These are phyloP conservation scores for Elgonia sp. DNA, from an alignment of 2,888 invertebrate genomes.

Conservation along the genomic window DNA sequence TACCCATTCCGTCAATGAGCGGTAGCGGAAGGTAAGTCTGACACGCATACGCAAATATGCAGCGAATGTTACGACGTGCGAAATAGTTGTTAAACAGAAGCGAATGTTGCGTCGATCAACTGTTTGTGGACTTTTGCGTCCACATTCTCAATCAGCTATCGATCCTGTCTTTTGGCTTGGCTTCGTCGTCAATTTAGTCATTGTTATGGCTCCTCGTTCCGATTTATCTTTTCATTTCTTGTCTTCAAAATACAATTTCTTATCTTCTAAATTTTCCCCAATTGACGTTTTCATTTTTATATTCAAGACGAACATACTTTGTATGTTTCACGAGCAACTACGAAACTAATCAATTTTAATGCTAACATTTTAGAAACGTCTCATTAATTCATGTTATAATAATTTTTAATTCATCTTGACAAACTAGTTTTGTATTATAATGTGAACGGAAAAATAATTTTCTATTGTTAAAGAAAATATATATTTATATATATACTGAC, in stretches of 20 bases:
- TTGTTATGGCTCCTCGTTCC: background rate
- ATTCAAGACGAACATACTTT: too few relatives aligned
- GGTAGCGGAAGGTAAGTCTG: slow-evolving; percentile 85
- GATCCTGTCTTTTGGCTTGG: slow-evolving; percentile 6
- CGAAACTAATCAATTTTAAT: too few relatives aligned
- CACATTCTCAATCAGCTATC: slow-evolving; percentile 30
- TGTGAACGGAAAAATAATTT: too few relatives aligned
- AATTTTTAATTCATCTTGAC: too few relatives aligned
- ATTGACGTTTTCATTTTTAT: too few relatives aligned
- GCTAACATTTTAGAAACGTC: too few relatives aligned
- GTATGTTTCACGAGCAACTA: too few relatives aligned
- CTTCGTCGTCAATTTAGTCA: slow-evolving; percentile 17
- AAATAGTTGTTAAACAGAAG: slow-evolving; percentile 79
- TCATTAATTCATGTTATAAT: too few relatives aligned
- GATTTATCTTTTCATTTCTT: background rate
- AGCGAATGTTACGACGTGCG: slow-evolving; percentile 61
- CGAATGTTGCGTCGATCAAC: slow-evolving; percentile 30
- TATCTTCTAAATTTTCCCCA: too few relatives aligned
- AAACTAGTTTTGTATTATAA: too few relatives aligned
- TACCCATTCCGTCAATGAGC: slow-evolving; percentile 83
- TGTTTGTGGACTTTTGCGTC: slow-evolving; percentile 17
- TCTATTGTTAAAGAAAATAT: too few relatives aligned
- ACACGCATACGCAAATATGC: slow-evolving; percentile 54
- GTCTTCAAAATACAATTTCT: background rate
- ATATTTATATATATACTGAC: too few relatives aligned